These are phyloP conservation scores for Molothrus ater DNA, from an alignment of 2,797 vertebrate genomes.

Conservation along the genomic window DNA sequence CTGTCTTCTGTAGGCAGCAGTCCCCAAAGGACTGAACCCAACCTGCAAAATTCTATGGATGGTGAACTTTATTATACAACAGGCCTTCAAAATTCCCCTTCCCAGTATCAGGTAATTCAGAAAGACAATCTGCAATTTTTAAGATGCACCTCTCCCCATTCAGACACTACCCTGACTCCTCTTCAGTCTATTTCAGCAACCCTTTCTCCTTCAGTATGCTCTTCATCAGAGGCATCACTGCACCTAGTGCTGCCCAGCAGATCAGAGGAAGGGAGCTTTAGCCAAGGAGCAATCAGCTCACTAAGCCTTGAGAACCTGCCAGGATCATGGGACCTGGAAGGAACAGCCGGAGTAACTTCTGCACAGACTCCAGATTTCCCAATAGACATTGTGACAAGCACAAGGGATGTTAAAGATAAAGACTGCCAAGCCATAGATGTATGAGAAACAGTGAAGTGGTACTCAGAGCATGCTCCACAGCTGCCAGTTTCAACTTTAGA, in stretches of 20 bases:
- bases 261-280: constrained; percentile 76
- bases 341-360: constrained; percentile 8
- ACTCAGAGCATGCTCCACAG: not conserved
- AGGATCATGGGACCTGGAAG: constrained; percentile 75
- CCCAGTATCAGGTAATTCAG: constrained; percentile 73
- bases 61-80: constrained; percentile 64
- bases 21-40: constrained; percentile 70
- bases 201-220: constrained; percentile 76
- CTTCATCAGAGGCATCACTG: constrained; percentile 78
- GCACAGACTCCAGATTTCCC: constrained; percentile 69
- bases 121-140: constrained; percentile 75
- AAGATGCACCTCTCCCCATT: constrained; percentile 74
- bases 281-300: constrained; percentile 75
- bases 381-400: constrained; percentile 69
- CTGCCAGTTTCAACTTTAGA: constrained; percentile 23
- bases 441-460: constrained; percentile 13
- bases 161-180: constrained; percentile 77
- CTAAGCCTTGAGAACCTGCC: constrained; percentile 81
- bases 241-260: constrained; percentile 79
- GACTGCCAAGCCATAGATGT: constrained; percentile 77
- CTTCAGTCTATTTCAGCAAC: constrained; percentile 82
- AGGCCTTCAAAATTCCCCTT: constrained; percentile 68
- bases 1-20: constrained; percentile 71
- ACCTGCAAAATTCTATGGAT: constrained; percentile 53
- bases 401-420: constrained; percentile 72